Conservation (phyloP, 2,888 invertebrate species). For the Limnephilus lunatus region DNA sequence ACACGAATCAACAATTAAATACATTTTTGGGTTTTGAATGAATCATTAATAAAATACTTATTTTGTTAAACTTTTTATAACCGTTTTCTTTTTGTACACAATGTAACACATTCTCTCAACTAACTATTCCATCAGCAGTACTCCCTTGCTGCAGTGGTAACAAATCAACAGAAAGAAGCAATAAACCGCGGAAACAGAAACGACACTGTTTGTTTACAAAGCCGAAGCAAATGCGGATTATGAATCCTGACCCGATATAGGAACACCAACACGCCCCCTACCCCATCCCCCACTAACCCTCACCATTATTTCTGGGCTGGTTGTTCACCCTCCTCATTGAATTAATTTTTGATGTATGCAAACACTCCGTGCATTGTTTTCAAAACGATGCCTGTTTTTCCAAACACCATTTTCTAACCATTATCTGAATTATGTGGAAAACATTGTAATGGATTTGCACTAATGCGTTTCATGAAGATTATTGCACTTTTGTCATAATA, state of each 20-base stretch:
- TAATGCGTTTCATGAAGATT: too few species aligned
- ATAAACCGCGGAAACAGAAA: slow-evolving; percentile 59
- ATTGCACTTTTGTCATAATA: too few species aligned
- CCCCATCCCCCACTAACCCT: not conserved
- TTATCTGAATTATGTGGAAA: too few species aligned
- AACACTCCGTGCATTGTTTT: not conserved
- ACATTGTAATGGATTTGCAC: too few species aligned
- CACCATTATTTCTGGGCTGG: slow-evolving; percentile 10
- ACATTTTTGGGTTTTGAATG: too few species aligned
- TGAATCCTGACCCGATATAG: slow-evolving; percentile 40
- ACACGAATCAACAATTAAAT: too few species aligned
- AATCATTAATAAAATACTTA: too few species aligned
- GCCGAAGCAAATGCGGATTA: slow-evolving; percentile 51
- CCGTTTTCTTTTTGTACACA: too few species aligned
- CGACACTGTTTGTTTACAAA: slow-evolving; percentile 49
- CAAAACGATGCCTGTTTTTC: not conserved
- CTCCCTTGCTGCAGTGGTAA: slow-evolving; percentile 60
- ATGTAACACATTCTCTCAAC: not conserved
- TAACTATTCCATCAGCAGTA: not conserved
- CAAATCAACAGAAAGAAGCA: slow-evolving; percentile 62
- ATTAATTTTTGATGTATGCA: not conserved
- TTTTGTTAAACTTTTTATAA: too few species aligned
- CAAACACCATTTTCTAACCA: too few species aligned
- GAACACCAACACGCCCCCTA: not conserved
- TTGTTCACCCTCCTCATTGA: not conserved